phyloP scores from a whole-genome alignment of 1,140 invertebrate genomes.

The Zaprionus africanus region DNA sequence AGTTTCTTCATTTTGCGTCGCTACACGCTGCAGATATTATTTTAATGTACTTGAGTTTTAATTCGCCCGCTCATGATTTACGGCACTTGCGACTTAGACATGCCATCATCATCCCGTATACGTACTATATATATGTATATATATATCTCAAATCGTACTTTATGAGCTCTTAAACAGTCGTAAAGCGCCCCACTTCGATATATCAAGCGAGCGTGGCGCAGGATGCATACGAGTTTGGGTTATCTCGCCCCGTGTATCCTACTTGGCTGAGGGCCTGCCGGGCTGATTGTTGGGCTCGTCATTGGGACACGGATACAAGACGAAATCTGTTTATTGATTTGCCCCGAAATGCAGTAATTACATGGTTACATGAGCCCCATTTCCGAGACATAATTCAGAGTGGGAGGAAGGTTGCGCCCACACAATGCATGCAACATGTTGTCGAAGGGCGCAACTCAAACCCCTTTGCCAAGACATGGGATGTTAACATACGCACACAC shows the following conservation, averaged over 20 bases:
- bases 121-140: neutral
- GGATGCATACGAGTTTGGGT: neutral
- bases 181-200: slow-evolving; percentile 4
- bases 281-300: slow-evolving; percentile 36
- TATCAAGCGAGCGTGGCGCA: neutral
- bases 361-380: slow-evolving; percentile 71
- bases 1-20: slow-evolving; percentile 44
- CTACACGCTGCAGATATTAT: slow-evolving; percentile 50
- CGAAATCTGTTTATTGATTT: slow-evolving; percentile 65
- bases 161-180: slow-evolving; percentile 40
- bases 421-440: slow-evolving; percentile 71
- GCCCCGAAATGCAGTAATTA: slow-evolving; percentile 72
- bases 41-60: slow-evolving; percentile 75
- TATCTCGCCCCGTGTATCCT: neutral
- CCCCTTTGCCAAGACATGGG: slow-evolving; percentile 3
- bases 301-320: slow-evolving; percentile 1
- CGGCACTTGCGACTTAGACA: slow-evolving; percentile 29
- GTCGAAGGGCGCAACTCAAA: slow-evolving; percentile 8
- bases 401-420: neutral
- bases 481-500: slow-evolving; percentile 42
- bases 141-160: slow-evolving; percentile 42
- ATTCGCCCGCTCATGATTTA: slow-evolving; percentile 69
- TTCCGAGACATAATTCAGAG: slow-evolving; percentile 69
- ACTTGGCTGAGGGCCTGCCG: neutral
- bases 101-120: slow-evolving; percentile 37